Conservation (phyloP, 64 coral and sea anemone genomes). For the Anthopleura sola region DNA sequence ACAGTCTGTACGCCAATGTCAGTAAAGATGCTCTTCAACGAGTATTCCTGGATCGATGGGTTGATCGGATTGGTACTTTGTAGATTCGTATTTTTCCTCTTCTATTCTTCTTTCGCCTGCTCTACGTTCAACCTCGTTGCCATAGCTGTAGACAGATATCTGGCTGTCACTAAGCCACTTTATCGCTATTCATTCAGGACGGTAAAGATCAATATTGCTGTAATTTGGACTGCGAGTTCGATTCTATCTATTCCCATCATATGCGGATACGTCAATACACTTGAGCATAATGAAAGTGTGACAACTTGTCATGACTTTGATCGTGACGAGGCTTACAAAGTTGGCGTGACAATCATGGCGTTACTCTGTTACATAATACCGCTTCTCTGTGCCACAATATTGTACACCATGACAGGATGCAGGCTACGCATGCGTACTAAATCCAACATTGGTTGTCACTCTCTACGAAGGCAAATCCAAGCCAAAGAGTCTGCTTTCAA, state of each 20-base stretch:
- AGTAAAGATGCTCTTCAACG: neutral
- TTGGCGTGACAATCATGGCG: slow-evolving; percentile 35
- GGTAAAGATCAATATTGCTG: slow-evolving; percentile 17
- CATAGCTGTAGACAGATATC: slow-evolving; percentile 44
- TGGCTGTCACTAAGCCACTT: slow-evolving; percentile 44
- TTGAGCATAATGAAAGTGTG: neutral
- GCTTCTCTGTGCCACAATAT: slow-evolving; percentile 7
- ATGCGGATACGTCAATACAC: neutral
- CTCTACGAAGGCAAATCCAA: neutral
- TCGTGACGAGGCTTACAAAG: neutral
- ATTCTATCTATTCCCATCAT: slow-evolving; percentile 35
- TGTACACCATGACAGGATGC: slow-evolving; percentile 38
- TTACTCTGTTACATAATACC: slow-evolving; percentile 34
- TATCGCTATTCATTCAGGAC: slow-evolving; percentile 1
- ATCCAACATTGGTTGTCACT: neutral
- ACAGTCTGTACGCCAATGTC: slow-evolving; percentile 26
- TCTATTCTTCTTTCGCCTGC: slow-evolving; percentile 21
- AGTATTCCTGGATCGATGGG: slow-evolving; percentile 26
- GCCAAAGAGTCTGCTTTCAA: slow-evolving; percentile 24
- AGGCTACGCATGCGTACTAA: slow-evolving; percentile 31
- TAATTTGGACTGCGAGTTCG: slow-evolving; percentile 5
- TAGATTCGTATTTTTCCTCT: slow-evolving; percentile 14
- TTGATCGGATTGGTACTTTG: slow-evolving; percentile 11
- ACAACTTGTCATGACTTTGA: neutral
- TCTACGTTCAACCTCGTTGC: slow-evolving; percentile 27